Conservation (phyloP, 2,797 vertebrate species). For the Psittacula echo region DNA sequence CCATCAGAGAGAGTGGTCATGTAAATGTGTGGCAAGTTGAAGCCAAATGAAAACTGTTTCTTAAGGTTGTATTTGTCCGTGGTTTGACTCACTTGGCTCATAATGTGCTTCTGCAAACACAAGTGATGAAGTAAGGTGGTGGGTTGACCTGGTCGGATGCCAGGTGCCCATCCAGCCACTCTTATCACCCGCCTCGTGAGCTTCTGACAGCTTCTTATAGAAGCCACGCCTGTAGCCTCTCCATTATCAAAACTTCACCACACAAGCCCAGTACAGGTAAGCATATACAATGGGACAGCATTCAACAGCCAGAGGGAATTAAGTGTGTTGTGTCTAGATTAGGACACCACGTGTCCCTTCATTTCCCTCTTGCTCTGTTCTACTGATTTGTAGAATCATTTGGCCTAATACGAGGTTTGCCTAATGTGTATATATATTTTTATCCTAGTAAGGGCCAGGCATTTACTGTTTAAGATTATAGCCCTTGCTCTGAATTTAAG, state of each 20-base stretch:
- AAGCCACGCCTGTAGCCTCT: background rate
- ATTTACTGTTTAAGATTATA: background rate
- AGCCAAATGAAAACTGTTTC: background rate
- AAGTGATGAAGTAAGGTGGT: background rate
- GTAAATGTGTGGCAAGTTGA: background rate
- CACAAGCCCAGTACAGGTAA: fast-evolving
- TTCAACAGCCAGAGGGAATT: background rate
- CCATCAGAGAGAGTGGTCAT: fast-evolving
- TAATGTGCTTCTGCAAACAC: background rate
- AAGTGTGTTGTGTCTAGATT: background rate
- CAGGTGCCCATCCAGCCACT: background rate
- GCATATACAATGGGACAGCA: background rate
- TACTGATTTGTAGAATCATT: background rate
- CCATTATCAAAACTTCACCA: background rate
- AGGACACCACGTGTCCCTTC: background rate
- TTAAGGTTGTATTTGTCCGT: background rate
- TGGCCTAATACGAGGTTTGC: background rate
- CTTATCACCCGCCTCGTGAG: background rate
- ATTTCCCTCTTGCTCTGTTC: background rate
- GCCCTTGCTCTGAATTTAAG: background rate
- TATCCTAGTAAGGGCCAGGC: background rate
- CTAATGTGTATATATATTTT: fast-evolving
- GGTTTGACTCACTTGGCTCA: background rate
- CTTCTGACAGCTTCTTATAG: background rate
- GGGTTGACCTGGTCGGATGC: background rate